Base-by-base conservation (phyloP, 2,113 vertebrate species). In the Sapayoa aenigma region DNA sequence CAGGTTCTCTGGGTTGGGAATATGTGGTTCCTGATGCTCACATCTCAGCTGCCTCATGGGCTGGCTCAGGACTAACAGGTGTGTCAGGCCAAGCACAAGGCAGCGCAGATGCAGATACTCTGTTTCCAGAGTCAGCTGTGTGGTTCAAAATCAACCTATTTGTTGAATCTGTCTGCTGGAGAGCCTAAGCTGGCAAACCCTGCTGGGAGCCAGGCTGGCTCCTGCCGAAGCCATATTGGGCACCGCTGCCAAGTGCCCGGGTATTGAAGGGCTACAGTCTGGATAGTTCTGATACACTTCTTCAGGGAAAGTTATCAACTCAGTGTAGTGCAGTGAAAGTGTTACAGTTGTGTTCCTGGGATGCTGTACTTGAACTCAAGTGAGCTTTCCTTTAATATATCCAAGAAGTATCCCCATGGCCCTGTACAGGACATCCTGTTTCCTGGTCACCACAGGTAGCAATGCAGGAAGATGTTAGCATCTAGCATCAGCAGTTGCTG, bases 401-500 rank as follows among this genome's bases (percentile, higher is more conserved):
- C 72, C 58, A 69, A 66, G 67, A 86, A 88, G 16, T 59, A 71
- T 2, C 23, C 50, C 80, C 0, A 0, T 76, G 62, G 37, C 24
- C 17, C 30, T 25, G 14, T 77, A 31, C 18, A 53, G 88, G 69
- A 59, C 52, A 72, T 71, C 35, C 14, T 1, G 0, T 42, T 66
- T 37, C 16, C 31, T 67, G 59, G 47, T 75, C 30, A 10, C 56
- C 12, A 6, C 20, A 49, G 17, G 18, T 16, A 35, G 83, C 76
- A 63, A 5, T 28, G 50, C 22, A 77, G 60, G 67, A 93, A 63
- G 42, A 24, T 58, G 35, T 77, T 80, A 47, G 27, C 62, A 72
- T 72, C 77, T 55, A 56, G 46, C 80, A 74, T 94, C 88, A 94
- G 94, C 94, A 81, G 30, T 81, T 90, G 56, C 60, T 88, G 56